phyloP scores from a whole-genome alignment of 2,797 vertebrate species.

The Poecilia wingei region DNA sequence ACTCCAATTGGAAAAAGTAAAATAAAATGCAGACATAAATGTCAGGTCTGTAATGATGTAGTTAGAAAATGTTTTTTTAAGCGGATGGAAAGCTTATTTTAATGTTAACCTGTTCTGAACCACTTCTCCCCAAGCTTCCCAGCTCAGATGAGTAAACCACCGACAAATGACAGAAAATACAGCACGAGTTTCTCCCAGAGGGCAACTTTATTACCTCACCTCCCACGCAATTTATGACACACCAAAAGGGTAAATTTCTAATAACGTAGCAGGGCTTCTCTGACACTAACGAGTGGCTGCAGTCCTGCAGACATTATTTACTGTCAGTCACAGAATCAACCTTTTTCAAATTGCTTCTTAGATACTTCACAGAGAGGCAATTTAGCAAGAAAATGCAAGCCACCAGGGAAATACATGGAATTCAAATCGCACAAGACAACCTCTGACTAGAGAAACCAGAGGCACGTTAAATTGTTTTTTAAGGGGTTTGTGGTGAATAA shows the following conservation, averaged over 20 bases:
- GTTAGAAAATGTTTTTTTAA: conserved; percentile 1
- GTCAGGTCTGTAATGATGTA: not conserved
- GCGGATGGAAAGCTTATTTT: conserved; percentile 2
- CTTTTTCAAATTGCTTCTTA: conserved; percentile 61
- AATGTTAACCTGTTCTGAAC: conserved; percentile 43
- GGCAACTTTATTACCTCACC: conserved; percentile 63
- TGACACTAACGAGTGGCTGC: conserved; percentile 67
- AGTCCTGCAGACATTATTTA: conserved; percentile 52
- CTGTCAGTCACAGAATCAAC: conserved; percentile 57
- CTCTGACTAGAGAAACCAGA: conserved; percentile 4
- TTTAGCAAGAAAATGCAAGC: conserved; percentile 51
- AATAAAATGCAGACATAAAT: not conserved
- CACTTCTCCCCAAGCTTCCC: conserved; percentile 36
- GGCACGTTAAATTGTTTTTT: conserved; percentile 19
- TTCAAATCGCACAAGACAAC: conserved; percentile 30
- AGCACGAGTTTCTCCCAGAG: conserved; percentile 45
- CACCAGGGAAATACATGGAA: conserved; percentile 17
- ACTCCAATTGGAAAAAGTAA: not conserved
- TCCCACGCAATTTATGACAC: conserved; percentile 57
- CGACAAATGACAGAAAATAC: conserved; percentile 49
- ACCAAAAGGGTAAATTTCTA: conserved; percentile 68
- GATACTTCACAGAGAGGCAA: conserved; percentile 58
- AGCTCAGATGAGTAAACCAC: conserved; percentile 57
- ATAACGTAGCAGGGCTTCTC: conserved; percentile 51
- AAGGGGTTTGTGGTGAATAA: conserved; percentile 12